Percentiles rank a stretch among this genome's conserved stretches.
These are phyloP conservation scores for Nephrotoma guestfalica DNA, from an alignment of 2,888 invertebrate genomes.

Conservation along the genomic window DNA sequence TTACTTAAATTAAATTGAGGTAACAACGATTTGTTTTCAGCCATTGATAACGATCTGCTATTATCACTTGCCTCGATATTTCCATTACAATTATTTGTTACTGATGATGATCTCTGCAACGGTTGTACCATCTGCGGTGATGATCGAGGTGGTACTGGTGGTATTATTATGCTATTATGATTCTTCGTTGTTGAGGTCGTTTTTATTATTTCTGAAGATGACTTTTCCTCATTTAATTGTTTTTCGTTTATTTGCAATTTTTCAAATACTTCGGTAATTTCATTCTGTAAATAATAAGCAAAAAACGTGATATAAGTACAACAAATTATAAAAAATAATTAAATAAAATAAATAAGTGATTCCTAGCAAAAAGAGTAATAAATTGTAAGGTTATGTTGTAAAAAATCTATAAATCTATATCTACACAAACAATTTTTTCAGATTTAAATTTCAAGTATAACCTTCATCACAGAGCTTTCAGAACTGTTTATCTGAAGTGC, in stretches of 20 bases:
- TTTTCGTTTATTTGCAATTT: conserved; percentile 21
- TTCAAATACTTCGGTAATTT: conserved; percentile 34
- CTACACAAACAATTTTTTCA: too few species aligned
- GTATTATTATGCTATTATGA: neutral
- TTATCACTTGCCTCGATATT: conserved; percentile 8
- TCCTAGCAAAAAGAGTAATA: too few species aligned
- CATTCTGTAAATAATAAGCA: conserved; percentile 20
- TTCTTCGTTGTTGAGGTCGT: conserved; percentile 1
- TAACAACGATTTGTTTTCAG: conserved; percentile 8
- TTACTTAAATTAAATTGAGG: conserved; percentile 13
- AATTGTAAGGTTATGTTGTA: too few species aligned
- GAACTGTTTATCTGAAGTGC: too few species aligned
- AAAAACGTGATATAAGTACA: neutral
- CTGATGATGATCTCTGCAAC: conserved; percentile 12
- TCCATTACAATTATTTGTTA: conserved; percentile 14
- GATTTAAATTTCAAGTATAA: too few species aligned
- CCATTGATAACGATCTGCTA: conserved; percentile 6
- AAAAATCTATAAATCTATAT: too few species aligned
- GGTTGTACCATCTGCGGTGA: conserved; percentile 17
- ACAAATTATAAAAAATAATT: neutral
- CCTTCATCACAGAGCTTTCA: too few species aligned
- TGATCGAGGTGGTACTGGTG: neutral
- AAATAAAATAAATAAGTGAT: neutral
- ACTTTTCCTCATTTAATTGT: neutral
- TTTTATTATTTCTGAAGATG: neutral